Percentiles rank a stretch among this genome's conserved stretches.
Conservation (phyloP, 2,797 vertebrate species). For the Bucorvus abyssinicus region DNA sequence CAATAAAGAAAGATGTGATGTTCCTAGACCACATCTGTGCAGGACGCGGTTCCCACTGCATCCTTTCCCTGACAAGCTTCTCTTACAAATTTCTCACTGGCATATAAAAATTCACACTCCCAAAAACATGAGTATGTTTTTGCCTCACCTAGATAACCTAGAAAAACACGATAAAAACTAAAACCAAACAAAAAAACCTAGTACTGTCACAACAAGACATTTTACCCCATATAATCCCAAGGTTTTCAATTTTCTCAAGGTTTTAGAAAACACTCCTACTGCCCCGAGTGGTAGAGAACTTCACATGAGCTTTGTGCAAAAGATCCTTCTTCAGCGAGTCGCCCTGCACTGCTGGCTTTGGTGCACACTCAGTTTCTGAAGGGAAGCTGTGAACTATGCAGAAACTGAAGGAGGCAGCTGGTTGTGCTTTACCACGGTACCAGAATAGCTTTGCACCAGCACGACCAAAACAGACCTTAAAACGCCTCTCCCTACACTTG, state of each 20-base stretch:
- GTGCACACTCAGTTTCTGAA: neutral
- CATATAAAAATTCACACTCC: neutral
- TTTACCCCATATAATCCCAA: neutral
- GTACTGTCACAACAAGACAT: neutral
- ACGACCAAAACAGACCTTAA: neutral
- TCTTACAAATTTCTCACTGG: neutral
- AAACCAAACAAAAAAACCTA: neutral
- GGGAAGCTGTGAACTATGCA: neutral
- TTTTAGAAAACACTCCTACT: neutral
- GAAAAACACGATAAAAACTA: neutral
- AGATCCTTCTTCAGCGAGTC: neutral
- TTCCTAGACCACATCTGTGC: neutral
- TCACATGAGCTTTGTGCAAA: neutral
- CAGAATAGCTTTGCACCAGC: neutral
- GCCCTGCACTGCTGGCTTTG: neutral
- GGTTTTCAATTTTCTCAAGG: neutral
- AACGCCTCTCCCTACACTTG: neutral
- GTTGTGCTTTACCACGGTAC: neutral
- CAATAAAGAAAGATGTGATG: neutral
- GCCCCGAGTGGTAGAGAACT: neutral
- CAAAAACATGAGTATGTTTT: fast-evolving
- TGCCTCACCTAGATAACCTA: neutral
- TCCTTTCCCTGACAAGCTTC: neutral
- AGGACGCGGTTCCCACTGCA: neutral
- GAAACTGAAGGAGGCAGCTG: neutral